phyloP scores from a whole-genome alignment of 1,140 invertebrate genomes.

The Pseudomyrmex dendroicus region DNA sequence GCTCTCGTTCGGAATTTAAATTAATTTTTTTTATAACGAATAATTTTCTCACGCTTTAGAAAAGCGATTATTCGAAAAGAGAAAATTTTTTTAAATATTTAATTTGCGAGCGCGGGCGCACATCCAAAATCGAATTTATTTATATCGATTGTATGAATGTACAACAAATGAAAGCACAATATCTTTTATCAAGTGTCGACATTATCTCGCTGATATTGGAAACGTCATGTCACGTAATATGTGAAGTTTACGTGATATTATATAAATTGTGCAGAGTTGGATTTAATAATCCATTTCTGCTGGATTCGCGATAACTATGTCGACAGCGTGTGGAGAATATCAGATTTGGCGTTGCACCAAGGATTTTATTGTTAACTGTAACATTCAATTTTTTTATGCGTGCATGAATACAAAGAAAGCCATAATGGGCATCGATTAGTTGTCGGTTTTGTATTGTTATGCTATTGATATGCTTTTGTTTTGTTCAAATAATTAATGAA shows the following conservation, averaged over 20 bases:
- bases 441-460: constrained; percentile 28
- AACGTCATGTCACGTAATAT: constrained; percentile 36
- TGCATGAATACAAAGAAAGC: constrained; percentile 15
- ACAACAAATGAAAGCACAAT: too few relatives aligned
- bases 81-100: neutral
- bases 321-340: constrained; percentile 53
- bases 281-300: constrained; percentile 57
- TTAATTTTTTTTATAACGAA: constrained; percentile 20
- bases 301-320: constrained; percentile 63
- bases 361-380: constrained; percentile 74
- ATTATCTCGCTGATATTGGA: constrained; percentile 32
- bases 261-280: constrained; percentile 27
- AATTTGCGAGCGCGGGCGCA: neutral
- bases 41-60: neutral
- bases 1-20: constrained; percentile 24
- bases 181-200: neutral
- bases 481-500: constrained; percentile 30
- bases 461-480: constrained; percentile 30
- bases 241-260: constrained; percentile 34
- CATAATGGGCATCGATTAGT: constrained; percentile 27
- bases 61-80: neutral
- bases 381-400: constrained; percentile 59
- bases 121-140: neutral
- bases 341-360: constrained; percentile 66
- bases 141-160: neutral